Conservation (phyloP, 1,140 invertebrate species). For the Xylocopa sonorina region DNA sequence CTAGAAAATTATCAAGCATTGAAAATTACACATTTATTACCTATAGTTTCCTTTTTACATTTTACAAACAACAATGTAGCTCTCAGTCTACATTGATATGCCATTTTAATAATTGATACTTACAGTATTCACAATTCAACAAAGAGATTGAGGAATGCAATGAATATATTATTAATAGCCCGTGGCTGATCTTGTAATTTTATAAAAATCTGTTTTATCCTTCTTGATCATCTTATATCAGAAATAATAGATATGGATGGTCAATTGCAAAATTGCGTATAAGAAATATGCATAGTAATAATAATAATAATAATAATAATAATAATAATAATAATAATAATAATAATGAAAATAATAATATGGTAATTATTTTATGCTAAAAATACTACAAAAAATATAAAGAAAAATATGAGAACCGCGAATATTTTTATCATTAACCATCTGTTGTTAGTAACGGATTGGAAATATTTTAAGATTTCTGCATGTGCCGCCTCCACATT, state of each 20-base stretch:
- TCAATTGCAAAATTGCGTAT: constrained; percentile 36
- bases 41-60: constrained; percentile 60
- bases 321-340: constrained; percentile 7
- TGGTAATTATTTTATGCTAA: constrained; percentile 85
- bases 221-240: constrained; percentile 49
- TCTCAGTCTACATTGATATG: constrained; percentile 42
- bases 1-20: constrained; percentile 36
- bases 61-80: constrained; percentile 44
- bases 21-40: constrained; percentile 70
- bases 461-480: constrained; percentile 99
- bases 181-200: constrained; percentile 48
- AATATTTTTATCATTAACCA: constrained; percentile 99
- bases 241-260: constrained; percentile 57
- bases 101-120: constrained; percentile 52
- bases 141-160: constrained; percentile 58
- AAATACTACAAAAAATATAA: constrained; percentile 99
- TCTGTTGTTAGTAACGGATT: constrained; percentile 97
- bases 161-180: constrained; percentile 32
- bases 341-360: too few relatives aligned
- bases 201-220: constrained; percentile 58
- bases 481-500: constrained; percentile 99
- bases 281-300: constrained; percentile 33
- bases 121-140: constrained; percentile 64
- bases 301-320: constrained; percentile 16
- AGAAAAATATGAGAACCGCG: constrained; percentile 98